phyloP scores from a whole-genome alignment of 2,797 vertebrate species.

The Schizopygopsis pylzovi region DNA sequence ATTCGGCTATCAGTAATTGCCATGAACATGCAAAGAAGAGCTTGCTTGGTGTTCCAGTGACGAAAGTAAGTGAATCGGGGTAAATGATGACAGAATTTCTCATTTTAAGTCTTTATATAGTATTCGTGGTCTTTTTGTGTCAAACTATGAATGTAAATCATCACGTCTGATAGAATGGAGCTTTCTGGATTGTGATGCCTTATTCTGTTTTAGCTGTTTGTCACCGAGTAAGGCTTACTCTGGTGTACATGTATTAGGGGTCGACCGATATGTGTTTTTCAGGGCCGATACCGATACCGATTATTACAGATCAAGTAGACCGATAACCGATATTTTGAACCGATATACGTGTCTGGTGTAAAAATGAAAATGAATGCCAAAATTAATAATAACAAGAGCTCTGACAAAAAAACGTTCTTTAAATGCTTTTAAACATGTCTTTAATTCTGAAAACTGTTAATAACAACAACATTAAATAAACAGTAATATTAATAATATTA shows the following conservation, averaged over 20 bases:
- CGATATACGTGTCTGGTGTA: too few species aligned
- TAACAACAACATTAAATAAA: too few species aligned
- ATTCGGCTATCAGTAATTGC: neutral
- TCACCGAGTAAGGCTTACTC: neutral
- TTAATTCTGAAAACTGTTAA: too few species aligned
- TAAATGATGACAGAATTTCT: neutral
- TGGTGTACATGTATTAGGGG: neutral
- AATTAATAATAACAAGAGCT: too few species aligned
- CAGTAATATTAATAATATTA: too few species aligned
- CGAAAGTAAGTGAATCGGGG: neutral
- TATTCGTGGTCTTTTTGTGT: neutral
- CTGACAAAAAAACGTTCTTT: too few species aligned
- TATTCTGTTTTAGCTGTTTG: constrained; percentile 39
- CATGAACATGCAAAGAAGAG: neutral
- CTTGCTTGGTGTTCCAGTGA: neutral
- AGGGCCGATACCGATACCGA: too few species aligned
- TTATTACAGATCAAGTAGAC: too few species aligned
- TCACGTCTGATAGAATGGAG: constrained; percentile 69
- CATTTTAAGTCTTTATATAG: neutral
- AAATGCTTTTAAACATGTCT: too few species aligned
- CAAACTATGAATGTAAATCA: neutral
- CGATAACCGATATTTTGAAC: too few species aligned
- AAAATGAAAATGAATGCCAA: too few species aligned
- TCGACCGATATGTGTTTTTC: too few species aligned
- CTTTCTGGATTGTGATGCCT: constrained; percentile 59